Base-by-base conservation (phyloP, 2,888 invertebrate genomes). In the Oegoconia quadripuncta region DNA sequence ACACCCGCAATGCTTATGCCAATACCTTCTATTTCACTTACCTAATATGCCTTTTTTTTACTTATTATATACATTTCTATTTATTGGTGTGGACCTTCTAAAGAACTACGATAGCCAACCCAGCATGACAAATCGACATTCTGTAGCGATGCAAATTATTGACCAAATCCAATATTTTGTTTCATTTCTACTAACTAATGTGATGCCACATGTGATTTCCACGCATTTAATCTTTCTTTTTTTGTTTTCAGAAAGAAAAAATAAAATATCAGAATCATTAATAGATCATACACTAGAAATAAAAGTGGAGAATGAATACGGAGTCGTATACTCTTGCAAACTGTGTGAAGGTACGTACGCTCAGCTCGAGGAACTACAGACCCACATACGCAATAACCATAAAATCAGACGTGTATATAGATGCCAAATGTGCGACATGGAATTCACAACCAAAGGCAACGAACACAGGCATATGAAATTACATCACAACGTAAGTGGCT, bases 281-380 rank as follows among this genome's bases (percentile, higher is more conserved):
- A 22, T 9, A 4, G 22, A 22, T 9, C 6, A n/a, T n/a, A n/a
- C 22, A 2, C 3, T 22, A 3, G 22, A 22, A 2, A 9, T 4
- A 4, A 9, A 2, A 3, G 22, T 22, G 6, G n/a, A n/a, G n/a
- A 52, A 48, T 0, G 43, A 48, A 4, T 7, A 23, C 1, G 45
- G 38, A 0, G 20, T 11, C 0, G 1, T 23, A 2, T 51, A 42
- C n/a, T 40, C 43, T 0, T 53, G 53, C 28, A 44, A 44, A 31
- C 27, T 20, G 0, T 53, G 53, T 20, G 42, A 29, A 0, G 41
- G 39, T 0, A 29, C 18, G 2, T 45, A 30, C 13, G 31, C 28
- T 0, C 7, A 30, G 0, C 13, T 22, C 1, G 37, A 38, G 13
- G 0, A 6, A 0, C 3, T 53, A 9, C 41, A 28, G 16, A 3